These are phyloP conservation scores for Pelecanus crispus DNA, from an alignment of 2,113 vertebrate species.

Conservation along the genomic window DNA sequence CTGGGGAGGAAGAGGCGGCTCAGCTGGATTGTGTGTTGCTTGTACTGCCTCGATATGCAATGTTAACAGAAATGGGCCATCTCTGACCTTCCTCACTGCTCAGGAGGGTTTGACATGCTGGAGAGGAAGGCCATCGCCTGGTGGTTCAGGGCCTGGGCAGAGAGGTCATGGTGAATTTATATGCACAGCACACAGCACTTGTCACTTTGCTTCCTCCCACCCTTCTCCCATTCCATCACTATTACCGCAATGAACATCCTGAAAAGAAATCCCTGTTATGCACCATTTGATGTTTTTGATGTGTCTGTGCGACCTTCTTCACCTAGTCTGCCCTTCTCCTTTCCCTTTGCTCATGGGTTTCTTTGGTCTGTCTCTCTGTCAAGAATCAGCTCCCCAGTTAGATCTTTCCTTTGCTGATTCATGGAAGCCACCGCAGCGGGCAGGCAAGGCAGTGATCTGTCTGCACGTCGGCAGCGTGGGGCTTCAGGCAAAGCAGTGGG, in stretches of 20 bases:
- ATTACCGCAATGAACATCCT: accelerated
- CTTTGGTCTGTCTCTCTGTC: background rate
- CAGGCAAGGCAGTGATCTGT: background rate
- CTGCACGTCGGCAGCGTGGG: accelerated
- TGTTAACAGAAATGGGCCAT: background rate
- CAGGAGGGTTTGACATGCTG: background rate
- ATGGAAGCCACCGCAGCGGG: background rate
- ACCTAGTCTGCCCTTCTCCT: background rate
- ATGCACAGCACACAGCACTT: background rate
- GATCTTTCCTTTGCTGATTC: background rate
- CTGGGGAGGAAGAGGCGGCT: background rate
- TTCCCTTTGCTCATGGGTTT: background rate
- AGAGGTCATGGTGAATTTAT: background rate
- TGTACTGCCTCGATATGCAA: background rate
- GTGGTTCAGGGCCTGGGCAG: background rate
- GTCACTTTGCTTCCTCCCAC: background rate
- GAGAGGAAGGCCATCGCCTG: background rate
- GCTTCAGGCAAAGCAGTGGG: background rate
- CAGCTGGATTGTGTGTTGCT: background rate
- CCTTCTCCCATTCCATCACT: background rate
- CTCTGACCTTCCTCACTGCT: background rate
- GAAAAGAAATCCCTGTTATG: accelerated
- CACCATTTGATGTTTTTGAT: background rate
- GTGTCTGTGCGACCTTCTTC: background rate
- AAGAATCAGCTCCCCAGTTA: background rate